Percentiles rank a stretch among this genome's conserved stretches.
Conservation (phyloP, 2,888 invertebrate species). For the Craniophora ligustri region DNA sequence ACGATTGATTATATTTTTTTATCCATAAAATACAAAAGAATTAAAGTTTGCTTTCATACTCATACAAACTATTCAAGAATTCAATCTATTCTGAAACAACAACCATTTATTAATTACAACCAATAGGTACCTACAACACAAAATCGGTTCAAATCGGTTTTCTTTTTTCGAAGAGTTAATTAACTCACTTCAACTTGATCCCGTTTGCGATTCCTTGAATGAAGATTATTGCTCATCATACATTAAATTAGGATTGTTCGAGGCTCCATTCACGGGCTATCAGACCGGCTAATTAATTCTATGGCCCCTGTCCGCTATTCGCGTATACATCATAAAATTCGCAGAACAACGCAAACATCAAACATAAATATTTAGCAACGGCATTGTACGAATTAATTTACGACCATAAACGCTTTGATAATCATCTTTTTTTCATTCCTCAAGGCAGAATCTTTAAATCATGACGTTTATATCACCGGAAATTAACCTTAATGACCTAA, state of each 20-base stretch:
- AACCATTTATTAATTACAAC: too few species aligned
- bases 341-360: constrained; percentile 57
- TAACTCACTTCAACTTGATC: background rate
- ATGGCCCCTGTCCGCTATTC: constrained; percentile 53
- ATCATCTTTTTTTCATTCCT: constrained; percentile 27
- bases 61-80: too few species aligned
- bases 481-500: constrained; percentile 37
- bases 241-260: constrained; percentile 41
- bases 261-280: constrained; percentile 57
- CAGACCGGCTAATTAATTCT: constrained; percentile 69
- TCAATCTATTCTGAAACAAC: too few species aligned
- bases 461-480: constrained; percentile 35
- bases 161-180: background rate
- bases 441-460: constrained; percentile 38
- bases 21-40: too few species aligned
- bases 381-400: constrained; percentile 69
- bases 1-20: too few species aligned
- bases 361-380: constrained; percentile 54
- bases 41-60: too few species aligned
- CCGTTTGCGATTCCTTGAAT: constrained; percentile 36
- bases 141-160: too few species aligned
- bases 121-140: too few species aligned
- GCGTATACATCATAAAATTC: constrained; percentile 50
- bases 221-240: constrained; percentile 27
- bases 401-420: constrained; percentile 54